phyloP scores from a whole-genome alignment of 2,888 invertebrate genomes.

The Lamellibrachia columna region DNA sequence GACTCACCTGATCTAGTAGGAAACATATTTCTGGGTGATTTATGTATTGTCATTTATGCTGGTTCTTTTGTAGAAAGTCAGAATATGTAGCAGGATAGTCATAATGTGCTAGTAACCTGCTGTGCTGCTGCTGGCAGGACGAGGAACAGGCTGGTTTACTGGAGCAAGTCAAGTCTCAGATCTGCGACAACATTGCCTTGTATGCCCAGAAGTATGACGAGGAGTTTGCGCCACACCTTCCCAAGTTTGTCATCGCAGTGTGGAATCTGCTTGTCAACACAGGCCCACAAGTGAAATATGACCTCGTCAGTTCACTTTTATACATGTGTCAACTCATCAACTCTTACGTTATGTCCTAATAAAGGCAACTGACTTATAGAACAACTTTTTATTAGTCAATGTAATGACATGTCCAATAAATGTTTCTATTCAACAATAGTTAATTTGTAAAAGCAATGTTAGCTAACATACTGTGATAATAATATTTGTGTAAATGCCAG shows the following conservation, averaged over 20 bases:
- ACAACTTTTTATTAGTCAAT: neutral
- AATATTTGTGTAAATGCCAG: neutral
- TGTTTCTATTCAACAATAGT: neutral
- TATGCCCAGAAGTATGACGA: slow-evolving; percentile 99
- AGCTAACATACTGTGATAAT: neutral
- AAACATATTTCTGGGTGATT: too few relatives aligned
- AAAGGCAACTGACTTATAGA: neutral
- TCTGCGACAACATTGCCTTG: slow-evolving; percentile 91
- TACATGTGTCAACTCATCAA: neutral
- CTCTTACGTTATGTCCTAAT: neutral
- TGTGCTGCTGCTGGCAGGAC: slow-evolving; percentile 69
- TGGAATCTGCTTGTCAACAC: slow-evolving; percentile 91
- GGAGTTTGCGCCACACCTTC: slow-evolving; percentile 90
- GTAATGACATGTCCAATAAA: neutral
- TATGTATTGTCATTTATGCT: neutral
- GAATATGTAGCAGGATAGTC: neutral
- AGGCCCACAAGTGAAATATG: slow-evolving; percentile 86
- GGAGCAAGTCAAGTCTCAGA: slow-evolving; percentile 91
- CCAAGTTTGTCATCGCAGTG: slow-evolving; percentile 90
- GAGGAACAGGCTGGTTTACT: slow-evolving; percentile 88
- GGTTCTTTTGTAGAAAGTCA: neutral
- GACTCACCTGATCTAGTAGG: too few relatives aligned
- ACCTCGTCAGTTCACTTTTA: slow-evolving; percentile 73
- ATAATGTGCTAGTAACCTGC: neutral
- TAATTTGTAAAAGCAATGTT: neutral